Percentiles rank a stretch among this genome's conserved stretches.
phyloP scores from a whole-genome alignment of 2,113 vertebrate genomes.

The Callipepla californica region DNA sequence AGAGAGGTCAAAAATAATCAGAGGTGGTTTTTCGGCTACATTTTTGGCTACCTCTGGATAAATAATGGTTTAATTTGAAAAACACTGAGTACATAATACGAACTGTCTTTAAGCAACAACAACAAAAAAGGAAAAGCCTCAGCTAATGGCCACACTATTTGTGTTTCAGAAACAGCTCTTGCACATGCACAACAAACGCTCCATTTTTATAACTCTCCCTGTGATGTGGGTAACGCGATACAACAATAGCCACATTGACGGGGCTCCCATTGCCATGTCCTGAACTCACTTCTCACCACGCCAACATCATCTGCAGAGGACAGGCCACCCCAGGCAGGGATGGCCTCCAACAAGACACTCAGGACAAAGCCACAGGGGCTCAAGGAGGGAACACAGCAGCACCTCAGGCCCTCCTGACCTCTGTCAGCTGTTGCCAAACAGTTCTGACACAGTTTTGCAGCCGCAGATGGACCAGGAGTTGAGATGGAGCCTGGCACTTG shows the following conservation, averaged over 20 bases:
- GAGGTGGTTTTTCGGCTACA: slow-evolving; percentile 53
- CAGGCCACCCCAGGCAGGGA: background rate
- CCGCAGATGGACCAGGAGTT: fast-evolving
- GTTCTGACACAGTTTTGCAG: background rate
- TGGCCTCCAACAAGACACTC: background rate
- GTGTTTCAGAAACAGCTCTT: slow-evolving; percentile 42
- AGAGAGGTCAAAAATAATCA: slow-evolving; percentile 71
- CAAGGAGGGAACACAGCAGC: background rate
- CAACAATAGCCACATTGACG: background rate
- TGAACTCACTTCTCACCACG: background rate
- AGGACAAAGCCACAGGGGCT: too few relatives aligned
- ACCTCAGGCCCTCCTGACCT: fast-evolving
- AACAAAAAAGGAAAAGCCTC: slow-evolving; percentile 26
- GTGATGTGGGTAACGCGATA: background rate
- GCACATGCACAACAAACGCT: background rate
- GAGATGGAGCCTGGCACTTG: background rate
- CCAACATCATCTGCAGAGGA: background rate
- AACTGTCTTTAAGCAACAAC: slow-evolving; percentile 50
- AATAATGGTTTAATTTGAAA: slow-evolving; percentile 60
- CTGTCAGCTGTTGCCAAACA: background rate
- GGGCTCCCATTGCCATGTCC: fast-evolving
- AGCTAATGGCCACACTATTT: slow-evolving; percentile 6
- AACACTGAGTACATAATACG: slow-evolving; percentile 30
- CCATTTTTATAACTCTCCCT: slow-evolving; percentile 12
- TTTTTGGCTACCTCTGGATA: slow-evolving; percentile 63